Evolutionary conservation across 1,140 invertebrate species (phyloP), one percentile per base, ranked within the genome.

Genomic region (Lethocerus indicus): DNA sequence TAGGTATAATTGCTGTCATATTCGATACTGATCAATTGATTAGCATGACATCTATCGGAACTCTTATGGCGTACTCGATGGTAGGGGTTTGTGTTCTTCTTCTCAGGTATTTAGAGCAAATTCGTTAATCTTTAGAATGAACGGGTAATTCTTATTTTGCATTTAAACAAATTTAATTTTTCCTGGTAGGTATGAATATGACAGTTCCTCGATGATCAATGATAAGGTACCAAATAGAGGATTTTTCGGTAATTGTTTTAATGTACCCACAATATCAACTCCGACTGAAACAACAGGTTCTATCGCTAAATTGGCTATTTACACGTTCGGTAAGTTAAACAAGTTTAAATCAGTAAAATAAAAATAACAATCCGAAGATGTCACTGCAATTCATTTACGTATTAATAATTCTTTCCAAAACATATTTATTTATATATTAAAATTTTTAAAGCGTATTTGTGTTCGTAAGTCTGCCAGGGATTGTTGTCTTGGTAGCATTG

Each of bases 21-120:
- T 93, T 95, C 62, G 77, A 92, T 62, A 62, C 93, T 29, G 73
- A 82, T n/a, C 82, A 89, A 60, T 66, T 95, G 18, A 86, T 94
- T n/a, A 83, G 90, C 57, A 89, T 96, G 80, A 87, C 94, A 75
- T 91, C 87, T 0, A 92, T 96, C 57, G 90, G 90, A 47, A 94
- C 90, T 0, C 64, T 96, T 0, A 68, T 94, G 45, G 90, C 90
- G 0, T 95, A 94, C 61, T 84, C 87, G 4, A 79, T 94, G 37
- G 91, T 95, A 0, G 83, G 87, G 12, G 72, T 84, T 35, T 91
- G 83, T 54, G 85, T 96, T 0, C 71, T 93, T 14, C 72, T 93
- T 53, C 68, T 95, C 2, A 75, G 82, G 72, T 84, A 74, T n/a
- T 7, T 5, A 7, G 37, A 18, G 54, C 16, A 7, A 6, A 18